A percentile compares a stretch with the other conserved stretches of the same genome.
Evolutionary conservation across 2,888 invertebrate species (phyloP).

Genomic region (Drosophila falleni): DNA sequence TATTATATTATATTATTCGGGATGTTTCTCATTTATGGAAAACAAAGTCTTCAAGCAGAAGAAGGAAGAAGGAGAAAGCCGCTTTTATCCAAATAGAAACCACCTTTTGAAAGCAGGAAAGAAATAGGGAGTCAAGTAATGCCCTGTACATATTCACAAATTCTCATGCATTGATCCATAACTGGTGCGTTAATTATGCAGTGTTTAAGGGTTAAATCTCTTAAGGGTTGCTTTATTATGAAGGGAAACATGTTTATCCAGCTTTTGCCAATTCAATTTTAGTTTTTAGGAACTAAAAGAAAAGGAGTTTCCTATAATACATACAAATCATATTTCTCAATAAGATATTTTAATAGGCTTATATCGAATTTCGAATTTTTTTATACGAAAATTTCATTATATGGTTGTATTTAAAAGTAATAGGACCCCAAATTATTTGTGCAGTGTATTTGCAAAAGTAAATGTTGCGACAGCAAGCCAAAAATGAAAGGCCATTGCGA

Average conservation of each 20-base stretch:
- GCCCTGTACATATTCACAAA: background rate
- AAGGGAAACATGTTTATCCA: conserved; percentile 34
- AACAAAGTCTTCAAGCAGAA: background rate
- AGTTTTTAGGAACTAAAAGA: conserved; percentile 1
- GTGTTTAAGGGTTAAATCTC: conserved; percentile 30
- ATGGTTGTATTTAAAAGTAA: background rate
- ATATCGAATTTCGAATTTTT: conserved; percentile 1
- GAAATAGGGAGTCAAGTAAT: conserved; percentile 1
- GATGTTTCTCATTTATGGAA: background rate
- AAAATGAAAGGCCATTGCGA: conserved; percentile 72
- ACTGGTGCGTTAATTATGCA: conserved; percentile 28
- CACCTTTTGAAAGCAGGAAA: background rate
- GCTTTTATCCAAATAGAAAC: background rate
- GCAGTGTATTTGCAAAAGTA: conserved; percentile 54
- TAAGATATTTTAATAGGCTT: conserved; percentile 10
- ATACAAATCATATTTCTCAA: background rate
- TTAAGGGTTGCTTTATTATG: conserved; percentile 42
- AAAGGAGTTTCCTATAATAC: conserved; percentile 6
- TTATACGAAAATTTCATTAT: background rate
- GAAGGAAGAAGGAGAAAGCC: background rate
- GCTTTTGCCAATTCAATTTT: conserved; percentile 5
- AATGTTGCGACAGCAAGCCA: conserved; percentile 50
- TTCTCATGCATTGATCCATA: conserved; percentile 27
- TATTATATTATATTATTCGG: background rate
- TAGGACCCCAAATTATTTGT: conserved; percentile 10